Percentiles rank a stretch among this genome's conserved stretches.
These are phyloP conservation scores for Musca vetustissima DNA, from an alignment of 1,140 invertebrate species.

Conservation along the genomic window DNA sequence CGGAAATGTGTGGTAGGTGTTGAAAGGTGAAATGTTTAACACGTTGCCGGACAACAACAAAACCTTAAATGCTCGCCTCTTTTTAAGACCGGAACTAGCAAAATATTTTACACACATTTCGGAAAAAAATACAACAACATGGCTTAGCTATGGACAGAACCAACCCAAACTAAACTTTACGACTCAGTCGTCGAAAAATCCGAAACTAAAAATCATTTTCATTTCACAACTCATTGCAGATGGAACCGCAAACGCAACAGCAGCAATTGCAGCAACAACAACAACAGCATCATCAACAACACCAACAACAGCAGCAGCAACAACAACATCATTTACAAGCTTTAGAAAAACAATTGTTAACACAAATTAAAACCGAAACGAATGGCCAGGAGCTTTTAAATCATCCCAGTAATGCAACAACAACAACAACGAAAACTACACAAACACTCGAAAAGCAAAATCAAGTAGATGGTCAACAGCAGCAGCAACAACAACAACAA, in stretches of 20 bases:
- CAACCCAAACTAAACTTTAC: not conserved
- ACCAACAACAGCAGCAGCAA: constrained; percentile 38
- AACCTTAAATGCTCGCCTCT: not conserved
- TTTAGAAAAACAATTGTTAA: constrained; percentile 40
- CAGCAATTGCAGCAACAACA: constrained; percentile 37
- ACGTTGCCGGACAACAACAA: not conserved
- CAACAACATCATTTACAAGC: constrained; percentile 40
- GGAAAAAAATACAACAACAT: too few species aligned
- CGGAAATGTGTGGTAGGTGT: constrained; percentile 1
- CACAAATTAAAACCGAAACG: constrained; percentile 47
- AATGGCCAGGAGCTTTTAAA: constrained; percentile 29
- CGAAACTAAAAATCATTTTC: constrained; percentile 37
- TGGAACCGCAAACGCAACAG: constrained; percentile 51
- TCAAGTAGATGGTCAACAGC: not conserved
- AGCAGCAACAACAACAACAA: constrained; percentile 23
- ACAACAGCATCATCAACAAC: not conserved
- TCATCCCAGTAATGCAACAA: not conserved
- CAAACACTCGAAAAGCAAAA: not conserved
- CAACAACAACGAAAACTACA: not conserved
- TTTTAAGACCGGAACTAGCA: constrained; percentile 17
- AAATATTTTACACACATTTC: not conserved
- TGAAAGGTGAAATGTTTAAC: constrained; percentile 11
- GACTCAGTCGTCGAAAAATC: not conserved
- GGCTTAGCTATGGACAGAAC: not conserved
- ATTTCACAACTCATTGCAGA: constrained; percentile 48